Base-by-base conservation (phyloP, 2,888 invertebrate species). In the Sinopyrophorus schimmeli region DNA sequence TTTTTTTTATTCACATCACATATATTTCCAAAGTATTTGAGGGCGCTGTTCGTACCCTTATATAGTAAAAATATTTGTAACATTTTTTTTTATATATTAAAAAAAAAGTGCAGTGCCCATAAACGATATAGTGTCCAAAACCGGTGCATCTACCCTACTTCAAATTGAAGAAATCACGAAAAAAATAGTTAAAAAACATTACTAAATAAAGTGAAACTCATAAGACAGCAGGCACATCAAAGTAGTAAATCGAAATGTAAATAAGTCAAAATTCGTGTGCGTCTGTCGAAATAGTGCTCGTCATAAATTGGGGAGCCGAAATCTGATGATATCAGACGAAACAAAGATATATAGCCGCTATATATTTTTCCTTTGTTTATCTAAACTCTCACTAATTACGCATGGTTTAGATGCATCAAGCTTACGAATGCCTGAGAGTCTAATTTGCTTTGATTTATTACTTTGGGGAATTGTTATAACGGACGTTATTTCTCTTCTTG, bases 311-410 rank as follows among this genome's bases (percentile, higher is more conserved):
- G 24, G 38, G 26, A 17, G 43, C 27, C 41, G 20, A 43, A 49
- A 42, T 49, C 42, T 42, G 49, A 49, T 49, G 42, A 49, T 49
- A 35, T 49, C 42, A 43, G 37, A 11, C 30, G 40, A 42, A 49
- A 43, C 43, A 49, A 43, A 43, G 49, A 49, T 43, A 42, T 43
- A 49, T 49, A 31, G 38, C 49, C 16, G 42, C 49, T 24, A 49
- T 49, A 49, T 49, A 49, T 49, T 42, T 49, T 49, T 49, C 42
- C 38, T 41, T 49, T 49, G 49, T 49, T 49, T 42, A 48, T 48
- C 43, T 49, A 43, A 49, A 38, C 49, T 37, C 34, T 31, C 16
- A 48, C 49, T 49, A 49, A 49, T 49, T 49, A 43, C 42, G 49
- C 42, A 43, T 39, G 43, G 38, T 39, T n/a, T 49, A 42, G 38